phyloP scores from a whole-genome alignment of 2,888 invertebrate species.

The Eustalomyia histrio region DNA sequence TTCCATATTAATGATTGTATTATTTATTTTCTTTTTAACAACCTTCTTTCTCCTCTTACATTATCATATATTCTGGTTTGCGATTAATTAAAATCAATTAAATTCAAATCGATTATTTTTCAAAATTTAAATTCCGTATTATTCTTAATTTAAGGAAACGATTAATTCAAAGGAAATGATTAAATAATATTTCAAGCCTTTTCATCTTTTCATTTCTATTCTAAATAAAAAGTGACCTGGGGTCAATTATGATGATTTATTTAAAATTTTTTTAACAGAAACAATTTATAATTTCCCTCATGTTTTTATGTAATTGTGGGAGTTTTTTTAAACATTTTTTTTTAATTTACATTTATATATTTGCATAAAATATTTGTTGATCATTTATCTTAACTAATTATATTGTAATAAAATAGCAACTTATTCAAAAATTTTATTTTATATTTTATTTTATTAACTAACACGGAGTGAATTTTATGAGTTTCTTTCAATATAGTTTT shows the following conservation, averaged over 20 bases:
- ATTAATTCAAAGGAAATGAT: too few relatives aligned
- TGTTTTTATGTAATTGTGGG: slow-evolving; percentile 19
- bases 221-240: background rate
- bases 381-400: slow-evolving; percentile 38
- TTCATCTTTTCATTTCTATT: too few relatives aligned
- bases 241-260: too few relatives aligned
- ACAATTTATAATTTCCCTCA: slow-evolving; percentile 20
- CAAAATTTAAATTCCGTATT: too few relatives aligned
- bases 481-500: too few relatives aligned
- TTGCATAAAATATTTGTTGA: slow-evolving; percentile 56
- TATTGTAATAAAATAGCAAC: slow-evolving; percentile 47
- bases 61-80: slow-evolving; percentile 19
- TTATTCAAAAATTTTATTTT: slow-evolving; percentile 7
- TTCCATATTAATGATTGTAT: slow-evolving; percentile 9
- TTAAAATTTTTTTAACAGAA: too few relatives aligned
- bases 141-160: too few relatives aligned
- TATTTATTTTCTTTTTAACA: slow-evolving; percentile 9
- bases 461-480: too few relatives aligned
- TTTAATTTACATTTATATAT: slow-evolving; percentile 50
- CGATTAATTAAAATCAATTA: too few relatives aligned
- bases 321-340: slow-evolving; percentile 20
- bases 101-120: too few relatives aligned
- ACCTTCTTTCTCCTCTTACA: background rate
- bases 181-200: too few relatives aligned
- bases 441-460: background rate